Conservation (phyloP, 2,888 invertebrate genomes). For the Morinoia aosen region DNA sequence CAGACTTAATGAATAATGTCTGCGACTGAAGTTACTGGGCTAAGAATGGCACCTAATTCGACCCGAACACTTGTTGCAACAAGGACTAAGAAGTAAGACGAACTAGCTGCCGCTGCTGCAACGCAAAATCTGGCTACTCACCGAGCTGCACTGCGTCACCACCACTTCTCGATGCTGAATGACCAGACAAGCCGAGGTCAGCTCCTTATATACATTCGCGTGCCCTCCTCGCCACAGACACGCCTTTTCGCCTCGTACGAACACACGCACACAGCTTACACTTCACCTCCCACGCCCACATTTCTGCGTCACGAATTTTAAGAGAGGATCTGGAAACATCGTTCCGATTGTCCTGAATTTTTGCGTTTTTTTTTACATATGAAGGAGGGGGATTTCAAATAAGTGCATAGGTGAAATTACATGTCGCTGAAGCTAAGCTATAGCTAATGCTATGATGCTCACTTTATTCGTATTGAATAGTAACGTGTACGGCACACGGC, state of each 20-base stretch:
- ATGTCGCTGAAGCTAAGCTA: background rate
- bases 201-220: slow-evolving; percentile 13
- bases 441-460: background rate
- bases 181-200: slow-evolving; percentile 20
- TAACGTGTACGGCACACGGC: background rate
- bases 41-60: background rate
- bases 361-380: background rate
- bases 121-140: background rate
- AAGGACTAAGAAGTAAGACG: background rate
- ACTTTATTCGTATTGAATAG: background rate
- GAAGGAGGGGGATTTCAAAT: background rate
- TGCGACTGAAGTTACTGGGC: background rate
- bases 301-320: background rate
- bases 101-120: background rate
- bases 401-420: background rate
- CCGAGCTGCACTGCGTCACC: background rate
- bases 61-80: background rate
- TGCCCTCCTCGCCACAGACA: background rate
- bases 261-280: background rate
- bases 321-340: background rate
- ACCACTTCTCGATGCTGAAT: slow-evolving; percentile 5
- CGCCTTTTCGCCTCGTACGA: background rate
- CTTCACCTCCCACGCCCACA: background rate
- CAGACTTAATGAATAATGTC: background rate
- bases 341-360: background rate